Evolutionary conservation across 2,113 vertebrate species (phyloP), one percentile per base, ranked within the genome.

Genomic region (Ciconia maguari): DNA sequence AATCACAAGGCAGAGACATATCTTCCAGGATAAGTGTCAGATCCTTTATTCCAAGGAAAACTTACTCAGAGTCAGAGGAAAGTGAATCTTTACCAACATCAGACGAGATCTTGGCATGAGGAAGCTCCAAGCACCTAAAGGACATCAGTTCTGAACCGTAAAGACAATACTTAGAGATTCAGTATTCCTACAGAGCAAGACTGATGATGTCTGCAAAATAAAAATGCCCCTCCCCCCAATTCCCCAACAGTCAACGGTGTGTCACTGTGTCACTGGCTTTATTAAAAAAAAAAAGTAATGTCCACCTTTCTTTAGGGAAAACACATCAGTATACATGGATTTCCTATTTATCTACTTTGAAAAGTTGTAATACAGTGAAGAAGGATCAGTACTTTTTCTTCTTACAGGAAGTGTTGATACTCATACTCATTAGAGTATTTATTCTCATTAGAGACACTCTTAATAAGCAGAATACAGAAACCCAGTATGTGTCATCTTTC

Each of bases 391-490:
- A 27, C 10, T 36, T 83, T 32, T 70, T 15, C 22, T 82, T 96
- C 55, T 75, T 84, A 21, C 3, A n/a, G 13, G 22, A 36, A 69
- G 20, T 1, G 0, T 1, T 54, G 26, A 62, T 69, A 70, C 29
- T 77, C 1, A 0, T 70, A 74, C 24, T 82, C 1, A 0, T 74
- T 83, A 81, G 25, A 60, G 22, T 46, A 26, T 68, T 36, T 91
- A 16, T 89, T 69, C 48, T 93, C 69, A 21, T 58, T 41, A 82
- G 16, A 52, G 14, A 30, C 29, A 66, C 21, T 20, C 44, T 78
- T 65, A 65, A 60, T 71, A 36, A 75, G 44, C 48, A 82, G 49
- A 95, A 76, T 9, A 70, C 49, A 88, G 48, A 91, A 96, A 92
- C 83, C 4, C 8, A 36, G 1, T 60, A n/a, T 85, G 29, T 82